phyloP scores from a whole-genome alignment of 2,888 invertebrate species.

The Drosophila mayaguana region DNA sequence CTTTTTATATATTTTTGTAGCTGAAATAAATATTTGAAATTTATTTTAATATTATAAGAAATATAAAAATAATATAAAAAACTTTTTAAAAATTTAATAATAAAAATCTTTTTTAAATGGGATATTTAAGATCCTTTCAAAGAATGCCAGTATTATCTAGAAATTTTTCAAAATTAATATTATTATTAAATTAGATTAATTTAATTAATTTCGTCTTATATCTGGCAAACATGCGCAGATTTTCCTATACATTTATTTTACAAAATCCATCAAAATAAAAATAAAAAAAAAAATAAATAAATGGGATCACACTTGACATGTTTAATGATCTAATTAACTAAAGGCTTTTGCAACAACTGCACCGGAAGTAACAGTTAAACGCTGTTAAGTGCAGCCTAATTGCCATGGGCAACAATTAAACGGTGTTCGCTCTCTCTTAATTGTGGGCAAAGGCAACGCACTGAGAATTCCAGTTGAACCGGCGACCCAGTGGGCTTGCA shows the following conservation, averaged over 20 bases:
- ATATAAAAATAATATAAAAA: too few relatives aligned
- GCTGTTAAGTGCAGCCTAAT: constrained; percentile 42
- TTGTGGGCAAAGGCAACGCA: constrained; percentile 36
- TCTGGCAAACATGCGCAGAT: too few relatives aligned
- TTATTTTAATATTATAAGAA: too few relatives aligned
- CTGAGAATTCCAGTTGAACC: constrained; percentile 47
- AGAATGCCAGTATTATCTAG: neutral
- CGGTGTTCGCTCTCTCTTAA: constrained; percentile 49
- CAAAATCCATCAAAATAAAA: neutral
- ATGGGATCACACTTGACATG: neutral
- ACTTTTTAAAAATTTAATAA: too few relatives aligned
- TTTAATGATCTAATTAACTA: constrained; percentile 4
- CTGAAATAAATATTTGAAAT: too few relatives aligned
- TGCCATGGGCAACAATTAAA: constrained; percentile 29
- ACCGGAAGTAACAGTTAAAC: constrained; percentile 22
- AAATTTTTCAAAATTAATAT: neutral
- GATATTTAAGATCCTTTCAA: neutral
- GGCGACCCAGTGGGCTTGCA: constrained; percentile 50
- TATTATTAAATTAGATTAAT: too few relatives aligned
- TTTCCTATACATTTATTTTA: neutral
- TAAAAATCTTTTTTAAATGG: too few relatives aligned
- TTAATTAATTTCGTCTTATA: too few relatives aligned
- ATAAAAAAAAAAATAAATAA: neutral
- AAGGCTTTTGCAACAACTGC: constrained; percentile 1
- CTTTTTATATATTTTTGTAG: too few relatives aligned